These are phyloP conservation scores for Lophotriccus pileatus DNA, from an alignment of 2,797 vertebrate species.

Conservation along the genomic window DNA sequence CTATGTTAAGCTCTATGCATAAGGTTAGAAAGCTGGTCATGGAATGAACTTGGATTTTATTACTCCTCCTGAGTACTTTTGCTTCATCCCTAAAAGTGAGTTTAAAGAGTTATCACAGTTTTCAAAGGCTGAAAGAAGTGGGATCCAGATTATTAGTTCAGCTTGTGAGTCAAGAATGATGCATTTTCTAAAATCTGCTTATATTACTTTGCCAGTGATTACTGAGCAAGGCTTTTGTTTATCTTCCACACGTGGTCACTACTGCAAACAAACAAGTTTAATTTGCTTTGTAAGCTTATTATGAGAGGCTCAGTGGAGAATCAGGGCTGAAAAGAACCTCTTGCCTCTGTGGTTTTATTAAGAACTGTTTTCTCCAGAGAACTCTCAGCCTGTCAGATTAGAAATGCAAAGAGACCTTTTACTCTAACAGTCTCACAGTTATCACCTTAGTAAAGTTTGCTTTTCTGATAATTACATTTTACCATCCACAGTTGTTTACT, in stretches of 20 bases:
- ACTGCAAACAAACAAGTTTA: constrained; percentile 38
- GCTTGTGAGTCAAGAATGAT: background rate
- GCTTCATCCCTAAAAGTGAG: background rate
- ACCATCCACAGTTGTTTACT: constrained; percentile 65
- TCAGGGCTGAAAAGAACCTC: constrained; percentile 44
- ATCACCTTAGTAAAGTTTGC: constrained; percentile 73
- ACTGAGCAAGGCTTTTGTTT: constrained; percentile 28
- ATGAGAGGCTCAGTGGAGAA: constrained; percentile 22
- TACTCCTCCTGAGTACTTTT: background rate
- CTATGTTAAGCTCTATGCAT: background rate
- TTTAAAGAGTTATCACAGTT: background rate
- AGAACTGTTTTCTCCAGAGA: constrained; percentile 66
- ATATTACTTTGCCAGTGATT: constrained; percentile 30
- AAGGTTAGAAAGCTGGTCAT: background rate
- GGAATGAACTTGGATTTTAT: background rate
- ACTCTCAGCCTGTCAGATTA: constrained; percentile 62
- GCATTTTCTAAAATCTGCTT: constrained; percentile 42
- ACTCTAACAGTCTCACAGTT: constrained; percentile 65
- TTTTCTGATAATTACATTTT: constrained; percentile 75
- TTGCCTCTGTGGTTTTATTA: constrained; percentile 69
- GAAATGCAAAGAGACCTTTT: constrained; percentile 74
- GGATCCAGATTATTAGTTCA: background rate
- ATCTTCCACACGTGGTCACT: constrained; percentile 47
- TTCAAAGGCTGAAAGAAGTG: background rate
- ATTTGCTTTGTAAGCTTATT: constrained; percentile 64